Evolutionary conservation across 2,888 invertebrate genomes (phyloP), one percentile per base, ranked within the genome.

Genomic region (Lochmaea capreae): DNA sequence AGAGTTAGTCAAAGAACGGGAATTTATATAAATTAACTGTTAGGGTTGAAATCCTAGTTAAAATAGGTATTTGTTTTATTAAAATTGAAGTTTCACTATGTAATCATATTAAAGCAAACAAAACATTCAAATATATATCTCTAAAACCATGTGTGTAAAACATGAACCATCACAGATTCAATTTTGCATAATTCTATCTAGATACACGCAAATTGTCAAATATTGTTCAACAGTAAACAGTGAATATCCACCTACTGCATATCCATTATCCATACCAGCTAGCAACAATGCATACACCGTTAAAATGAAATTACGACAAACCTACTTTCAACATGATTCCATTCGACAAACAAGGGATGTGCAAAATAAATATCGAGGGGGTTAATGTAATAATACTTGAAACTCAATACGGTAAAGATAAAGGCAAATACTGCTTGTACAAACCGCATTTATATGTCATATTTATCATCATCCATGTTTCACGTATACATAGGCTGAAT

Each of bases 331-430:
- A 59, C 72, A 67, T 68, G 68, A 76, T 76, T 71, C 76, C 49
- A 72, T 67, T 68, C 63, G 57, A 65, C 67, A 76, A 76, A 76
- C 74, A 74, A 18, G 61, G 71, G 63, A 57, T 52, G 61, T 71
- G 63, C 65, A 76, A 71, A 76, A 76, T 71, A 74, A 76, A 74
- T 74, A 76, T 76, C 39, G 57, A 61, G 66, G 66, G 73, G 74
- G 74, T 72, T 76, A 73, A 76, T 75, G 65, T 68, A 67, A 76
- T 76, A 76, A 76, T 74, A 75, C 76, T 74, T 59, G 74, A 76
- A 75, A 76, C 71, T 75, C 76, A 66, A 76, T 76, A 75, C 71
- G 54, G 70, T 65, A 65, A 61, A 63, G 65, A 61, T 69, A 68
- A 68, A 67, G 54, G 52, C 70, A 75, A 69, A 68, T 73, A 71